Base-by-base conservation (phyloP, 2,797 vertebrate genomes). In the Enteromius treurensis region DNA sequence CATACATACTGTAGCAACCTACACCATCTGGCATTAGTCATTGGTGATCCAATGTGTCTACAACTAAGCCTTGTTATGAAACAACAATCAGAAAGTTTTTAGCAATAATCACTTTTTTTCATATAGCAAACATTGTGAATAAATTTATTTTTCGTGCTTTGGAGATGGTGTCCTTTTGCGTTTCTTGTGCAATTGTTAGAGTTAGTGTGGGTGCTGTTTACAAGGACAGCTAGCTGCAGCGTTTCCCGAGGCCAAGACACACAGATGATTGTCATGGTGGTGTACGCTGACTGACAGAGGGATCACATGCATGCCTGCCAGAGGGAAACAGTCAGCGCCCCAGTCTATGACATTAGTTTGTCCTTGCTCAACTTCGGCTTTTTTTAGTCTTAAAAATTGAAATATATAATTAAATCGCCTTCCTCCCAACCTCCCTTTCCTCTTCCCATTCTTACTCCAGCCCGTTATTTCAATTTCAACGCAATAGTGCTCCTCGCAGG, bases 261-360 rank as follows among this genome's bases (percentile, higher is more conserved):
- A 90, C 90, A 86, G 87, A 94, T 95, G 95, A 95, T 95, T 95
- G 95, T 95, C 95, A 94, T 93, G 90, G 89, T 89, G 90, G 92
- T 92, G 90, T 92, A 95, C 92, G 91, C 92, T 95, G 94, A 95
- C 92, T 95, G 94, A 95, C 95, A 95, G 94, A 92, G 86, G 89
- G 91, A 94, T 94, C 92, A 92, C 92, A 93, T 93, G 92, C 91
- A 90, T 92, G 92, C 93, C 95, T 94, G 91, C 88, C 84, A 93
- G 94, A 93, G 93, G 93, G 91, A 93, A 92, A 91, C 92, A 89
- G 84, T 89, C 89, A 94, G 90, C 82, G 94, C 94, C 94, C 90
- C 91, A 94, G 92, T 94, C 93, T 89, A 88, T 95, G 94, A 95
- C 95, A 95, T 95, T 95, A 95, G 91, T 94, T 93, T 93, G 95